phyloP scores from a whole-genome alignment of 2,888 invertebrate species.

The Emmelina monodactyla region DNA sequence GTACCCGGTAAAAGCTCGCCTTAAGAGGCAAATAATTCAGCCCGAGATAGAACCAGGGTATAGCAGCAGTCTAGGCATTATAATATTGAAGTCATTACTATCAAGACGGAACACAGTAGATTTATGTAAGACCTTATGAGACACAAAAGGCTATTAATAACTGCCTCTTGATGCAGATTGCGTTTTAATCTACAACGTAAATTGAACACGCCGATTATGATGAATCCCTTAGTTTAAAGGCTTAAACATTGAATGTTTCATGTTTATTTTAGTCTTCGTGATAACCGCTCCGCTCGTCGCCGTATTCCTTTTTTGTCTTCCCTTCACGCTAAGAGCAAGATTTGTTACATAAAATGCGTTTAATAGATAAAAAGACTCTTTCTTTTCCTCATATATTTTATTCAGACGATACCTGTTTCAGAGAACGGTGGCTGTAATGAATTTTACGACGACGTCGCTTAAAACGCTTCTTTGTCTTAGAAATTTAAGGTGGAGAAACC shows the following conservation, averaged over 20 bases:
- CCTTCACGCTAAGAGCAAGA: not conserved
- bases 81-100: conserved; percentile 1
- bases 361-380: conserved; percentile 56
- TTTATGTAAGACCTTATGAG: not conserved
- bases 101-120: not conserved
- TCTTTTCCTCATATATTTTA: conserved; percentile 50
- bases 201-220: too few species aligned
- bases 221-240: too few species aligned
- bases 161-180: too few species aligned
- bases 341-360: conserved; percentile 30
- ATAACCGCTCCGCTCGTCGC: too few species aligned
- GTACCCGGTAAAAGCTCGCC: conserved; percentile 1
- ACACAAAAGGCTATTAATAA: not conserved
- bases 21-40: conserved; percentile 1
- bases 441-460: conserved; percentile 33
- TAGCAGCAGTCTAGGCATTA: not conserved
- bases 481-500: too few species aligned
- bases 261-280: too few species aligned
- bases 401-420: conserved; percentile 29
- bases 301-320: too few species aligned
- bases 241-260: too few species aligned
- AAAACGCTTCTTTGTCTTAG: too few species aligned
- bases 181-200: too few species aligned
- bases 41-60: not conserved
- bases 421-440: conserved; percentile 40